A percentile compares a stretch with the other conserved stretches of the same genome.
These are phyloP conservation scores for Chelidonichthys spinosus DNA, from an alignment of 2,797 vertebrate genomes.

Conservation along the genomic window DNA sequence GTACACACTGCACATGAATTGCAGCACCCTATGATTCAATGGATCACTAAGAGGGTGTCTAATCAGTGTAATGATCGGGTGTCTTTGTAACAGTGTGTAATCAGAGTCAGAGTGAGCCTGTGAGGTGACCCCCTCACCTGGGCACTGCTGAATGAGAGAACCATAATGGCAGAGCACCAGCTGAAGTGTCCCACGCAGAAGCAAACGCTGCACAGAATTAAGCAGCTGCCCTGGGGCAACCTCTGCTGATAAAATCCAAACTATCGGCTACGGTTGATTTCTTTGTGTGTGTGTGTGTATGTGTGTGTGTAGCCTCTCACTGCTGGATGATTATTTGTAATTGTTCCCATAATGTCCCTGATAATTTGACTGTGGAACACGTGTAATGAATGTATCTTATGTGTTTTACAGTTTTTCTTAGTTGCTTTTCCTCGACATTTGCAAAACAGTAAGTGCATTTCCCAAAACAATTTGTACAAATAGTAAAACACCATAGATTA, in stretches of 20 bases:
- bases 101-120: conserved; percentile 52
- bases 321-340: background rate
- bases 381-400: conserved; percentile 5
- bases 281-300: background rate
- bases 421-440: no score
- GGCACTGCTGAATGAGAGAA: conserved; percentile 33
- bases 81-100: conserved; percentile 51
- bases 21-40: conserved; percentile 46
- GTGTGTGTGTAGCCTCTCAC: background rate
- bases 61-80: conserved; percentile 70
- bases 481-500: no score
- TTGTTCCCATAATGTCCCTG: background rate
- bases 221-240: conserved; percentile 1
- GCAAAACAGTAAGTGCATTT: no score
- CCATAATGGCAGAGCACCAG: conserved; percentile 33
- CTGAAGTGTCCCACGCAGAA: conserved; percentile 27
- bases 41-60: conserved; percentile 51
- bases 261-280: background rate
- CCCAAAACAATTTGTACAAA: no score
- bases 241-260: conserved; percentile 11
- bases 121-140: conserved; percentile 61
- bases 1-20: conserved; percentile 11
- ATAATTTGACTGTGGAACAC: background rate
- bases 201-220: conserved; percentile 29
- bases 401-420: background rate